These are phyloP conservation scores for Elysia crispata DNA, from an alignment of 2,888 invertebrate genomes.

Conservation along the genomic window DNA sequence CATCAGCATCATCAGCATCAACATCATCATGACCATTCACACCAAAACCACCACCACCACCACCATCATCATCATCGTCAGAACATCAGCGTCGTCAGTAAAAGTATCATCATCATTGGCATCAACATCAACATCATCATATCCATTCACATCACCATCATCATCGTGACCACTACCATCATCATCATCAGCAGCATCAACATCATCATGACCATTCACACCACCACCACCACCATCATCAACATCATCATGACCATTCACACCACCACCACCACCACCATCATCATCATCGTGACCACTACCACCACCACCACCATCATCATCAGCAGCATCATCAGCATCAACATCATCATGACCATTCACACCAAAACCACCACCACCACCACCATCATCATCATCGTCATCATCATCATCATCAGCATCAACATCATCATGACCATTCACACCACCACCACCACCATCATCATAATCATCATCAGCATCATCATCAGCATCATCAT, in stretches of 20 bases:
- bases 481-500: too few relatives aligned
- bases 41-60: not conserved
- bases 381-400: not conserved
- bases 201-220: too few relatives aligned
- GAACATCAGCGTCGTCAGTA: too few relatives aligned
- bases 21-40: too few relatives aligned
- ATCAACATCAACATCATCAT: too few relatives aligned
- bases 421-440: not conserved
- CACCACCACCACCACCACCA: not conserved
- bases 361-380: not conserved
- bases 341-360: too few relatives aligned
- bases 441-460: not conserved
- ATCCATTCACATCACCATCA: too few relatives aligned
- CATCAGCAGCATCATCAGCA: not conserved
- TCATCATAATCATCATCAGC: too few relatives aligned
- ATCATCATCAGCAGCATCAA: too few relatives aligned
- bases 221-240: not conserved
- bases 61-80: not conserved
- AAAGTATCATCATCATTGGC: too few relatives aligned
- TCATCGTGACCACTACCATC: too few relatives aligned
- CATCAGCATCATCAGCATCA: too few relatives aligned
- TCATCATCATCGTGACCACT: not conserved
- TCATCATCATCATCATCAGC: not conserved
- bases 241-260: not conserved
- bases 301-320: not conserved